phyloP scores from a whole-genome alignment of 1,140 invertebrate species.

The Euwallacea fornicatus region DNA sequence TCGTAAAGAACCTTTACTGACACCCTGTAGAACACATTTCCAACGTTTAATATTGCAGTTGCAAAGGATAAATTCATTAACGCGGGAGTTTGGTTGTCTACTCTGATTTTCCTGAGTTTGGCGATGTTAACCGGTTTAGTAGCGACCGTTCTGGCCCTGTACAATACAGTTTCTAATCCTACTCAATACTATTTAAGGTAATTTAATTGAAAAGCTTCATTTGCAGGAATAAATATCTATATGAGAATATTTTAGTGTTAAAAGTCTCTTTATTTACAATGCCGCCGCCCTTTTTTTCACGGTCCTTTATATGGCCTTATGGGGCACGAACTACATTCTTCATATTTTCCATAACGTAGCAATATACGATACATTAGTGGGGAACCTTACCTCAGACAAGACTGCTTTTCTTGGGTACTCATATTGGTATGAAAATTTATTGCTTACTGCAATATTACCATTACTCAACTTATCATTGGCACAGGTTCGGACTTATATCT shows the following conservation, averaged over 20 bases:
- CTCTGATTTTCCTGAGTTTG: slow-evolving; percentile 43
- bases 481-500: slow-evolving; percentile 22
- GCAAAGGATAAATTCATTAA: slow-evolving; percentile 42
- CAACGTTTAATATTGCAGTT: slow-evolving; percentile 8
- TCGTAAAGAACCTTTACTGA: background rate
- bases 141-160: slow-evolving; percentile 41
- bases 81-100: slow-evolving; percentile 43
- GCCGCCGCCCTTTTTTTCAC: slow-evolving; percentile 17
- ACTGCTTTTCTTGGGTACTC: slow-evolving; percentile 37
- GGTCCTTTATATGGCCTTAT: slow-evolving; percentile 32
- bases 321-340: slow-evolving; percentile 30
- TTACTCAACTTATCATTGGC: slow-evolving; percentile 1
- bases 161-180: slow-evolving; percentile 44
- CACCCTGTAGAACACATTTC: background rate
- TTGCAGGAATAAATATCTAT: background rate
- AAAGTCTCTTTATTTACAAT: slow-evolving; percentile 34
- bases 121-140: slow-evolving; percentile 39
- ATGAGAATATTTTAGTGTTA: slow-evolving; percentile 26
- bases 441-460: background rate
- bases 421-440: slow-evolving; percentile 32
- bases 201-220: background rate
- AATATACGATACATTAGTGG: slow-evolving; percentile 32
- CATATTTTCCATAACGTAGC: slow-evolving; percentile 34
- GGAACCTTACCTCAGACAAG: slow-evolving; percentile 35
- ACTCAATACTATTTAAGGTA: slow-evolving; percentile 41